Evolutionary conservation across 2,888 invertebrate genomes (phyloP).

Genomic region (Polyommatus iphigenia): DNA sequence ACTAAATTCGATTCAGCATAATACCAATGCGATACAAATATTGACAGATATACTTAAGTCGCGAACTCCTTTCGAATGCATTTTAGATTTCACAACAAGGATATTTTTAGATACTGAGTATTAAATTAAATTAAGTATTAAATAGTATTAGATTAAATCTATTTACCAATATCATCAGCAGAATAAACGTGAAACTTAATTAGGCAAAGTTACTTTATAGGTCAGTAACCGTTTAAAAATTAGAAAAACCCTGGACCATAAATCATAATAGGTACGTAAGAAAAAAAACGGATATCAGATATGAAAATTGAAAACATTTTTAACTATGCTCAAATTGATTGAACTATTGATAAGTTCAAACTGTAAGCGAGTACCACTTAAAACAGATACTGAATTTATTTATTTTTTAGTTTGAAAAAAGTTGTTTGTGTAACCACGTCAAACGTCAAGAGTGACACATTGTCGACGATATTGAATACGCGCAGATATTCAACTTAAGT

Average conservation of each 20-base stretch:
- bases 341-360: neutral
- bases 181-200: too few relatives aligned
- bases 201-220: too few relatives aligned
- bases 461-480: constrained; percentile 72
- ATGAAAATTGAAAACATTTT: too few relatives aligned
- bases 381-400: neutral
- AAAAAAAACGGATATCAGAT: neutral
- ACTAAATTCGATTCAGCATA: constrained; percentile 77
- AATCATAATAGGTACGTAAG: too few relatives aligned
- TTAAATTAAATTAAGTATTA: too few relatives aligned
- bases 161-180: too few relatives aligned
- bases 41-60: constrained; percentile 49
- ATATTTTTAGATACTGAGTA: too few relatives aligned
- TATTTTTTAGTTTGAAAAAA: constrained; percentile 1
- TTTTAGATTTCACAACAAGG: neutral
- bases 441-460: constrained; percentile 66
- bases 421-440: constrained; percentile 50
- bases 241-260: too few relatives aligned
- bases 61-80: neutral
- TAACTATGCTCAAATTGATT: neutral
- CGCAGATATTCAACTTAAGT: constrained; percentile 63
- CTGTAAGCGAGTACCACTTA: neutral
- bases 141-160: too few relatives aligned
- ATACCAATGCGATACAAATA: constrained; percentile 75
- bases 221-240: too few relatives aligned